These are phyloP conservation scores for Erannis defoliaria DNA, from an alignment of 2,888 invertebrate genomes.

Conservation along the genomic window DNA sequence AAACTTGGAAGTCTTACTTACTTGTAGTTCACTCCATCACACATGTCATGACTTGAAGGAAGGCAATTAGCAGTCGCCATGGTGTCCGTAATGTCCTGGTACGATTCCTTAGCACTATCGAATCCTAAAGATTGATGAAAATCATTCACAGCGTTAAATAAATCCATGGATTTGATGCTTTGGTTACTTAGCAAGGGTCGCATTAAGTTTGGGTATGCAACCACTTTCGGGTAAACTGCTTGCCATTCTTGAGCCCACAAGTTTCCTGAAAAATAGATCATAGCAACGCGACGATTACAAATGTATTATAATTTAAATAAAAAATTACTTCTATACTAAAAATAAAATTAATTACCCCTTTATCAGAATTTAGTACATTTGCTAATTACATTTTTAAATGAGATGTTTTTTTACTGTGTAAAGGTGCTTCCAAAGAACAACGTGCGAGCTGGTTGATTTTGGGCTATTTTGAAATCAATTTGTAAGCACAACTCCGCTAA, in stretches of 20 bases:
- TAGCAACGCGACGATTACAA: neutral
- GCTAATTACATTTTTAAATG: no score
- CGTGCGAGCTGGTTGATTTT: neutral
- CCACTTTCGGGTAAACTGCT: conserved; percentile 79
- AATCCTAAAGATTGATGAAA: conserved; percentile 88
- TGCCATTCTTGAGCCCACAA: conserved; percentile 90
- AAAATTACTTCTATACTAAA: neutral
- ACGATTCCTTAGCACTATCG: conserved; percentile 86
- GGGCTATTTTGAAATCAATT: neutral
- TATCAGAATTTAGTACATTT: no score
- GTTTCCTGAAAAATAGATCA: conserved; percentile 79
- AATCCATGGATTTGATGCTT: conserved; percentile 71
- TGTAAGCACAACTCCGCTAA: neutral
- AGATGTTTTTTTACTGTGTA: neutral
- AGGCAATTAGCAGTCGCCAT: conserved; percentile 87
- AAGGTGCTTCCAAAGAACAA: neutral
- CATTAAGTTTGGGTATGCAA: conserved; percentile 80
- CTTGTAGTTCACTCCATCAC: conserved; percentile 89
- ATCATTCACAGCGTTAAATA: conserved; percentile 87
- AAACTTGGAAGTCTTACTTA: conserved; percentile 46
- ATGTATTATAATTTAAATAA: neutral
- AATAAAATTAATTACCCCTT: no score
- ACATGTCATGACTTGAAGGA: conserved; percentile 91
- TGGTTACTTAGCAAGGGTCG: conserved; percentile 81
- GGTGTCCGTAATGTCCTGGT: conserved; percentile 87